Evolutionary conservation across 2,888 invertebrate genomes (phyloP).

Genomic region (Drosophila prostipennis): DNA sequence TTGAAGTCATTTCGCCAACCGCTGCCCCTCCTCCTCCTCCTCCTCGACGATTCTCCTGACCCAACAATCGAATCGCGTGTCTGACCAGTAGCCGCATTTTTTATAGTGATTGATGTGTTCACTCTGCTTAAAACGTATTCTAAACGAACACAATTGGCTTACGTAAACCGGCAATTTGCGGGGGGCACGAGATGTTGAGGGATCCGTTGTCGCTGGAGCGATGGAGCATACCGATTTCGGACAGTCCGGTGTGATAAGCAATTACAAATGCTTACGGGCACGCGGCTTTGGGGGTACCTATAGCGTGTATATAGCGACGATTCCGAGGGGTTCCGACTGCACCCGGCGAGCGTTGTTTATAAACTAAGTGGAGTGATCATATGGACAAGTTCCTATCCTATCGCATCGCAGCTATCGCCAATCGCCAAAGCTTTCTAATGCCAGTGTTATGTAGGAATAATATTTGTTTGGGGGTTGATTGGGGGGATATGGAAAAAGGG

Average conservation of each 20-base stretch:
- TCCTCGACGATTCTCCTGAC: conserved; percentile 26
- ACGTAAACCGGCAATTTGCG: conserved; percentile 52
- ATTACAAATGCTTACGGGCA: conserved; percentile 38
- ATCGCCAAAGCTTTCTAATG: conserved; percentile 44
- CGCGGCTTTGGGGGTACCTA: background rate
- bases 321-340: conserved; percentile 26
- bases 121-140: conserved; percentile 22
- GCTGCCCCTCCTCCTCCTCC: background rate
- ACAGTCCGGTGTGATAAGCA: conserved; percentile 61
- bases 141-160: conserved; percentile 27
- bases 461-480: background rate
- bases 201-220: conserved; percentile 41
- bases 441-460: background rate
- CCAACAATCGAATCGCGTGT: conserved; percentile 46
- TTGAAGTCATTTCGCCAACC: background rate
- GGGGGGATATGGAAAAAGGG: background rate
- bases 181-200: conserved; percentile 29
- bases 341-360: conserved; percentile 66
- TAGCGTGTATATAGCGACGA: background rate
- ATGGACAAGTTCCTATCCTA: conserved; percentile 36
- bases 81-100: conserved; percentile 61
- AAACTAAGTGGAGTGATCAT: conserved; percentile 69
- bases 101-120: conserved; percentile 32
- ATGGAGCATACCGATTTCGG: conserved; percentile 49
- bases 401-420: conserved; percentile 42